These are phyloP conservation scores for Gephyroberyx darwinii DNA, from an alignment of 2,797 vertebrate genomes.

Conservation along the genomic window DNA sequence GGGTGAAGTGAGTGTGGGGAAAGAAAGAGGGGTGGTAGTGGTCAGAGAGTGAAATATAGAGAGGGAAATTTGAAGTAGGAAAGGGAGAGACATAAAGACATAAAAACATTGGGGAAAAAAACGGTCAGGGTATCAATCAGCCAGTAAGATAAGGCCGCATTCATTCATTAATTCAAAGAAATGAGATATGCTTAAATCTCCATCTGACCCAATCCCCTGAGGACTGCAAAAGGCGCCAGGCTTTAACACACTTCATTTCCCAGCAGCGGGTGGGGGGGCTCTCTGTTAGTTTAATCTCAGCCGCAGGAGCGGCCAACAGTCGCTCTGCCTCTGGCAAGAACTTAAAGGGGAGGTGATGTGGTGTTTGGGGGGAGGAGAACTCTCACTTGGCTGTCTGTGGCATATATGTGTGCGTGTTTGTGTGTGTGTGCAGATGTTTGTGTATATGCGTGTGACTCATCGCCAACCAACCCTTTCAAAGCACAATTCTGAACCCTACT, in stretches of 20 bases:
- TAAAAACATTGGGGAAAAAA: constrained; percentile 19
- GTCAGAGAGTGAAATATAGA: constrained; percentile 13
- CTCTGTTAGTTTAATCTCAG: constrained; percentile 78
- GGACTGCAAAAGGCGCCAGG: constrained; percentile 70
- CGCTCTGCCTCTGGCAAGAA: constrained; percentile 72
- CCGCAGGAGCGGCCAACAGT: constrained; percentile 74
- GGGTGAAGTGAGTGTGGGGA: neutral
- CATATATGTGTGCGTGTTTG: constrained; percentile 20
- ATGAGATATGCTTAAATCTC: constrained; percentile 68
- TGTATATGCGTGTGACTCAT: constrained; percentile 16
- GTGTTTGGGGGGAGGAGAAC: constrained; percentile 37
- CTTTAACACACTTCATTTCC: constrained; percentile 79
- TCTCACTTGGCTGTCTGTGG: constrained; percentile 37
- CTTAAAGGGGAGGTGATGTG: constrained; percentile 51
- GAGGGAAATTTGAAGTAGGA: constrained; percentile 3
- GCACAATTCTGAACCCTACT: constrained; percentile 38
- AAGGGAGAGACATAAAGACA: constrained; percentile 16
- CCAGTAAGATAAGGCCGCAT: constrained; percentile 52
- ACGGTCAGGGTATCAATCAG: constrained; percentile 42
- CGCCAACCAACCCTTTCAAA: constrained; percentile 49
- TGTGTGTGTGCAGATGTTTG: neutral
- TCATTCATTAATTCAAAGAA: constrained; percentile 70
- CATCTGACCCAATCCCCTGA: constrained; percentile 58
- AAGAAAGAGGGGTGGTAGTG: neutral
- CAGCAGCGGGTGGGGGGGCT: constrained; percentile 71